Conservation (phyloP, 2,113 vertebrate genomes). For the Pionites leucogaster region DNA sequence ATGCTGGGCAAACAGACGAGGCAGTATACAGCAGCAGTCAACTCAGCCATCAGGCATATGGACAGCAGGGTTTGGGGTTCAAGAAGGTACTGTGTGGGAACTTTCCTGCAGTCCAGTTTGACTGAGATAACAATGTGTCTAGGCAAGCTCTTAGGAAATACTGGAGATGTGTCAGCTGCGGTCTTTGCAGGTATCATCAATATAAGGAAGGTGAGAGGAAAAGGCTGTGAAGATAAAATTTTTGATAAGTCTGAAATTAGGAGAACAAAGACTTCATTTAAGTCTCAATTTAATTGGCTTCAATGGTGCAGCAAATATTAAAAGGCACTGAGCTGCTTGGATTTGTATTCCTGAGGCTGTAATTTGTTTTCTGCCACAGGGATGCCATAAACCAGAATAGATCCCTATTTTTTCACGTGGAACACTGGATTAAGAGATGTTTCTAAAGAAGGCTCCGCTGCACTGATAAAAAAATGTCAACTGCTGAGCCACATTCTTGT, state of each 20-base stretch:
- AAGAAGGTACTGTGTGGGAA: not conserved
- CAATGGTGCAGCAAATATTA: not conserved
- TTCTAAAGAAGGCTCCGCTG: not conserved
- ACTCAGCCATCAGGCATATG: not conserved
- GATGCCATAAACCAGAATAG: not conserved
- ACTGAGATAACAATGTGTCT: not conserved
- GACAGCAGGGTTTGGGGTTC: not conserved
- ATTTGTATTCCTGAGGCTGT: not conserved
- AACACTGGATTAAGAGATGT: not conserved
- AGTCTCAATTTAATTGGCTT: not conserved
- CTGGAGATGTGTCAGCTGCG: not conserved
- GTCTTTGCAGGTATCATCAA: not conserved
- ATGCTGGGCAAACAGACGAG: not conserved
- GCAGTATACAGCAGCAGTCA: not conserved
- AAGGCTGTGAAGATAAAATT: not conserved
- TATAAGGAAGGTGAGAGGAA: not conserved
- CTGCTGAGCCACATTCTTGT: not conserved
- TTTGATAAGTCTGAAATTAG: not conserved
- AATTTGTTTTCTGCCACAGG: not conserved
- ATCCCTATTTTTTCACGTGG: not conserved
- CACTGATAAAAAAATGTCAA: not conserved
- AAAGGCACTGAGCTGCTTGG: not conserved
- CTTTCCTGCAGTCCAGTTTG: not conserved
- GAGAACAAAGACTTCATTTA: not conserved
- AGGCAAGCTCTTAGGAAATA: not conserved